Evolutionary conservation across 2,888 invertebrate genomes (phyloP).

Genomic region (Dorcus parallelipipedus): DNA sequence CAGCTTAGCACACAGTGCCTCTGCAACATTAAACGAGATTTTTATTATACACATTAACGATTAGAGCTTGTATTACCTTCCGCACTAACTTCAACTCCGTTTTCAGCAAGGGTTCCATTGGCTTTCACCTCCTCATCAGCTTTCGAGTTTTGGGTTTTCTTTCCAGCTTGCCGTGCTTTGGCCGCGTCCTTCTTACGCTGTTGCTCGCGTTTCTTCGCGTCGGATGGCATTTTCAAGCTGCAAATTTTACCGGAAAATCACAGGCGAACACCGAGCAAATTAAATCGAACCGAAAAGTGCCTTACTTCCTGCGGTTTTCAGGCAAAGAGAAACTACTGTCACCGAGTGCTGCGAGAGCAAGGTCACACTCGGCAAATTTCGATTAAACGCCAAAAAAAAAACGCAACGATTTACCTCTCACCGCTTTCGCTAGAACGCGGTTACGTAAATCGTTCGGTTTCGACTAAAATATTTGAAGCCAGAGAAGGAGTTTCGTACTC

Average conservation of each 20-base stretch:
- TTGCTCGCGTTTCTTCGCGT: conserved; percentile 96
- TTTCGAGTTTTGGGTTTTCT: conserved; percentile 48
- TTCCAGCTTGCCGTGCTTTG: conserved; percentile 60
- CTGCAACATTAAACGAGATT: conserved; percentile 49
- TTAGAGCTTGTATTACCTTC: conserved; percentile 57
- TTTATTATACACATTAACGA: no score
- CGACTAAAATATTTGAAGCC: not conserved
- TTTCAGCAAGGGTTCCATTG: conserved; percentile 45
- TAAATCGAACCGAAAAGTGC: no score
- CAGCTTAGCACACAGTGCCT: conserved; percentile 80
- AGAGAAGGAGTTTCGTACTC: conserved; percentile 8
- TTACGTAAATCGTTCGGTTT: not conserved
- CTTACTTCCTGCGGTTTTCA: no score
- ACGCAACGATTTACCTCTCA: no score
- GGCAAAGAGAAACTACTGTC: no score
- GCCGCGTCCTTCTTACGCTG: conserved; percentile 96
- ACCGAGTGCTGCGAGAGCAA: not conserved
- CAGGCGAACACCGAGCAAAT: no score
- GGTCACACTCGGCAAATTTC: not conserved
- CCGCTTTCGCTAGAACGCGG: not conserved
- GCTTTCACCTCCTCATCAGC: conserved; percentile 31
- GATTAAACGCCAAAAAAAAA: no score
- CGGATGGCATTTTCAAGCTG: conserved; percentile 81
- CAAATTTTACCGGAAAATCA: not conserved
- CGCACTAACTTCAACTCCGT: conserved; percentile 62